Evolutionary conservation across 2,113 vertebrate species (phyloP).

Genomic region (Ariopsis seemanni): DNA sequence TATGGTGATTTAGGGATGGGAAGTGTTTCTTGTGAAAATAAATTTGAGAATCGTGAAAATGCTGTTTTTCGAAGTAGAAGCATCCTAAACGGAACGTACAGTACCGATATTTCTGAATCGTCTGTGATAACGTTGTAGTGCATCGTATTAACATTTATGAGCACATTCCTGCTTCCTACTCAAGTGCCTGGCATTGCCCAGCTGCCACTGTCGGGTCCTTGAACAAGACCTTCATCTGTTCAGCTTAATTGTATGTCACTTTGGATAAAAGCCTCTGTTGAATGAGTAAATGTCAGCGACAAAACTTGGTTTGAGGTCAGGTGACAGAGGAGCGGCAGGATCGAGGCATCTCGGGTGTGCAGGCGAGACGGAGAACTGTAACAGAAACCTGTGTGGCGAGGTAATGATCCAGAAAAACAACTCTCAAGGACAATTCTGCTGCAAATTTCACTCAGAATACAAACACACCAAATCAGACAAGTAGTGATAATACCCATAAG

Average conservation of each 20-base stretch:
- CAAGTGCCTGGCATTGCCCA: background rate
- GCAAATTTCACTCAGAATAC: background rate
- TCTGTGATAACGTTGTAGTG: background rate
- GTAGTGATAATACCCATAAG: background rate
- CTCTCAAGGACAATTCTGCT: conserved; percentile 11
- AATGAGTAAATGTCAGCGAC: background rate
- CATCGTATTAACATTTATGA: background rate
- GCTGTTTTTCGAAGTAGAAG: background rate
- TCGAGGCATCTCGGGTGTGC: background rate
- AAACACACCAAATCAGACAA: background rate
- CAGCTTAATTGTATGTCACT: background rate
- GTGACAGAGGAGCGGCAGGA: background rate
- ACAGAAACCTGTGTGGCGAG: background rate
- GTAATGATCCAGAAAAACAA: background rate
- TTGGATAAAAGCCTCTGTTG: background rate
- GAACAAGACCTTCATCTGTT: conserved; percentile 1
- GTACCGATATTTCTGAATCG: background rate
- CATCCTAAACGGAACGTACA: background rate
- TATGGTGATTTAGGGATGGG: background rate
- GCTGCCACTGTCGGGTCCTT: background rate
- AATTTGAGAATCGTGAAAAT: background rate
- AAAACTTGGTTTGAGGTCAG: background rate
- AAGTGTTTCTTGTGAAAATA: background rate
- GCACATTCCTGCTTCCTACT: background rate
- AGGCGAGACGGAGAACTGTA: background rate